Conservation (phyloP, 2,797 vertebrate genomes). For the Lateolabrax maculatus region DNA sequence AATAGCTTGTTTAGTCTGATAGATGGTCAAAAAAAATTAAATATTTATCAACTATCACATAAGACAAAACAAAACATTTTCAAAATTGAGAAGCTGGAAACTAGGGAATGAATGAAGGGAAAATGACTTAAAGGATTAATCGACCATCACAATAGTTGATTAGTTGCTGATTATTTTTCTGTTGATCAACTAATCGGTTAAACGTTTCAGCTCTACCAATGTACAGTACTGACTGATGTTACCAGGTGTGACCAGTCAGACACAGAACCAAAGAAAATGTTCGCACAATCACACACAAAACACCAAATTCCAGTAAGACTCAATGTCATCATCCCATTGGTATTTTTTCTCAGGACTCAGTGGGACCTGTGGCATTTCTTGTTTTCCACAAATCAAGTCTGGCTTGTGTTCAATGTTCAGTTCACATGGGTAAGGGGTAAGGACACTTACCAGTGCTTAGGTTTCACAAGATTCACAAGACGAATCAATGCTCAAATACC, state of each 20-base stretch:
- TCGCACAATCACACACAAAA: neutral
- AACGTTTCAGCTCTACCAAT: neutral
- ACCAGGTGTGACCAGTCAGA: neutral
- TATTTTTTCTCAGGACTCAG: neutral
- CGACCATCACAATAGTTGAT: neutral
- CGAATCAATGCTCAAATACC: neutral
- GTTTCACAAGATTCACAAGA: neutral
- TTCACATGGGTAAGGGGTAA: neutral
- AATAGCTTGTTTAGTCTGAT: neutral
- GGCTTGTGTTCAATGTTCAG: too few relatives aligned
- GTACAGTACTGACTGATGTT: neutral
- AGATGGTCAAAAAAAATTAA: neutral
- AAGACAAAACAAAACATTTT: too few relatives aligned
- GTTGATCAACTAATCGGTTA: neutral
- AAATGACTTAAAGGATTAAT: too few relatives aligned
- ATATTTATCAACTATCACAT: neutral
- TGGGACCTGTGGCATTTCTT: neutral
- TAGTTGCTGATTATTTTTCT: neutral
- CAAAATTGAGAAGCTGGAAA: too few relatives aligned
- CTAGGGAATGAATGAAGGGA: too few relatives aligned
- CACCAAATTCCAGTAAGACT: neutral
- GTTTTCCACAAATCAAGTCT: slow-evolving; percentile 9
- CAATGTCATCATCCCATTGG: neutral
- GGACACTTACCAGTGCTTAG: neutral
- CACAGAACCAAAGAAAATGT: neutral